Evolutionary conservation across 2,113 vertebrate genomes (phyloP).

Genomic region (Gallinago media): DNA sequence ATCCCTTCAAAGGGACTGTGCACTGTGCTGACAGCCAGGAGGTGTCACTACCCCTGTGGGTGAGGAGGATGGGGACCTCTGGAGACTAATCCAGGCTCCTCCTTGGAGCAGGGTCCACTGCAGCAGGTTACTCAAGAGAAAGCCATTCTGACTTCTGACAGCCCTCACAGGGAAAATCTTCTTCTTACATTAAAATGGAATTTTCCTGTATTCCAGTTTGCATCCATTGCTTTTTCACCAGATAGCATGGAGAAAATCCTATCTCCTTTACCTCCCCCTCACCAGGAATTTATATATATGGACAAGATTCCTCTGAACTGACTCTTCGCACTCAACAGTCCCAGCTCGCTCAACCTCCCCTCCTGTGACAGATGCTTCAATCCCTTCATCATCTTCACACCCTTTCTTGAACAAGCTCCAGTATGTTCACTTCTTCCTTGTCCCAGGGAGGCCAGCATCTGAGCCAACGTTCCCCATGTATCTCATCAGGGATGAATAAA

Average conservation of each 20-base stretch:
- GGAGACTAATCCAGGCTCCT: background rate
- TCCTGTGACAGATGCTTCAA: background rate
- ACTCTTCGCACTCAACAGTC: background rate
- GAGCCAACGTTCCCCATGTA: background rate
- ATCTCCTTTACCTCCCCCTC: background rate
- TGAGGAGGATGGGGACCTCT: background rate
- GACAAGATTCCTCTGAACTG: background rate
- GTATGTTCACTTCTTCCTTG: too few relatives aligned
- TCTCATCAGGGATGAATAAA: background rate
- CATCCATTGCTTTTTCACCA: background rate
- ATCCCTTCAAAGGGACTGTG: background rate
- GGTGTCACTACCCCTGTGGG: background rate
- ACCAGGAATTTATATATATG: background rate
- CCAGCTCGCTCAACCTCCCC: background rate
- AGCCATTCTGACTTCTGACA: background rate
- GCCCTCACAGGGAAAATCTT: background rate
- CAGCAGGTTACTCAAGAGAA: background rate
- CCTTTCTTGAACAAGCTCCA: background rate
- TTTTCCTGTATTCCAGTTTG: background rate
- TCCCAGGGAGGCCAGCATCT: background rate
- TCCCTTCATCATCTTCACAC: background rate
- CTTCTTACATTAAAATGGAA: background rate
- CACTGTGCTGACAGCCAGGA: background rate
- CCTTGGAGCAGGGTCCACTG: background rate
- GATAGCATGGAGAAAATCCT: background rate